A percentile compares a stretch with the other conserved stretches of the same genome.
Evolutionary conservation across 2,797 vertebrate genomes (phyloP).

Genomic region (Huso huso): DNA sequence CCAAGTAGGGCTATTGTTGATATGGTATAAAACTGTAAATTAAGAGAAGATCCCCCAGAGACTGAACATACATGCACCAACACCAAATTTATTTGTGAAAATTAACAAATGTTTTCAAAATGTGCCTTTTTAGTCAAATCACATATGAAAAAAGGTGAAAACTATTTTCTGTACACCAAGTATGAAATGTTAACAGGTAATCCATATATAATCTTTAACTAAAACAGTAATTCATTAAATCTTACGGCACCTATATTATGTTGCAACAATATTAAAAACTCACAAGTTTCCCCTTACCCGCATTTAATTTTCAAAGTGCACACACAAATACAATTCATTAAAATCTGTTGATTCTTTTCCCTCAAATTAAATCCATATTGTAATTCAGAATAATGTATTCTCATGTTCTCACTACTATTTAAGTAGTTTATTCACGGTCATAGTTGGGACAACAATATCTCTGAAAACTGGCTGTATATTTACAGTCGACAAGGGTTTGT

Average conservation of each 20-base stretch:
- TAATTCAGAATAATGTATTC: background rate
- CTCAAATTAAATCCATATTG: too few relatives aligned
- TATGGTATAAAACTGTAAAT: too few relatives aligned
- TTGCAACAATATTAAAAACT: background rate
- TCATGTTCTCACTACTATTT: constrained; percentile 52
- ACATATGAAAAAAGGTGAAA: background rate
- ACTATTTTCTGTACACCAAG: background rate
- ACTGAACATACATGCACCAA: background rate
- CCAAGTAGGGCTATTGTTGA: too few relatives aligned
- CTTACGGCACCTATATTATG: background rate
- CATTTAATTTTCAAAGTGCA: background rate
- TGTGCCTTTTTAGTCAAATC: background rate
- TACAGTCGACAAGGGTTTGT: constrained; percentile 58
- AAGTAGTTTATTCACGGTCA: constrained; percentile 83
- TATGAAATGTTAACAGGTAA: constrained; percentile 3
- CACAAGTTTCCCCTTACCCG: background rate
- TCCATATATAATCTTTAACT: background rate
- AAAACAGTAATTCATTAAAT: background rate
- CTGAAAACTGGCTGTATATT: constrained; percentile 77
- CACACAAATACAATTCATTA: background rate
- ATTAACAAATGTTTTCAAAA: background rate
- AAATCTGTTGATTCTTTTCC: background rate
- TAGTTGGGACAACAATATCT: constrained; percentile 80
- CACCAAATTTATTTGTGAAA: background rate
- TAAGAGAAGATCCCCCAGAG: too few relatives aligned